These are phyloP conservation scores for Sinella curviseta DNA, from an alignment of 1,140 invertebrate genomes.

Conservation along the genomic window DNA sequence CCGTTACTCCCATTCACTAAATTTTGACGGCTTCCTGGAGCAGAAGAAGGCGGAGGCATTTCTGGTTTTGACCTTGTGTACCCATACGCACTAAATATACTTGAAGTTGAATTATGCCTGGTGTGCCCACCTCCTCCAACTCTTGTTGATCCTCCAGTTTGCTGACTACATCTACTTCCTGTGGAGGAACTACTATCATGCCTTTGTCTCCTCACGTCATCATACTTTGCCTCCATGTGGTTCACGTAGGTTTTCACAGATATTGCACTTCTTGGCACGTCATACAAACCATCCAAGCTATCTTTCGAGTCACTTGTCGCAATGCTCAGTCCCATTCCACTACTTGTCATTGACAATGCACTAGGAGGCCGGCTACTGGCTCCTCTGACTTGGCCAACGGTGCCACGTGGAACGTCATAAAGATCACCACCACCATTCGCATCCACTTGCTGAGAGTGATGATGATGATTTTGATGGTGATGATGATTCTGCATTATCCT, in stretches of 20 bases:
- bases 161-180: not conserved
- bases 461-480: not conserved
- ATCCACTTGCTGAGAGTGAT: not conserved
- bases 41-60: not conserved
- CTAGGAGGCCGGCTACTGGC: slow-evolving; percentile 33
- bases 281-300: slow-evolving; percentile 38
- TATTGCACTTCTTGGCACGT: slow-evolving; percentile 29
- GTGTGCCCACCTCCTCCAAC: not conserved
- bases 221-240: slow-evolving; percentile 39
- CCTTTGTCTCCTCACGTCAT: not conserved
- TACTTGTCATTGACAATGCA: slow-evolving; percentile 36
- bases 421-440: not conserved
- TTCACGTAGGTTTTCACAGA: slow-evolving; percentile 32
- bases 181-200: not conserved
- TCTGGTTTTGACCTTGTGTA: not conserved
- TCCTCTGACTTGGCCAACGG: not conserved
- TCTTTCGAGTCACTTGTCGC: slow-evolving; percentile 38
- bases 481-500: slow-evolving; percentile 33
- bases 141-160: too few species aligned
- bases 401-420: not conserved
- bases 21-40: too few species aligned
- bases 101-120: not conserved
- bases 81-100: slow-evolving; percentile 22
- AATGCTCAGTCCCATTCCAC: slow-evolving; percentile 32
- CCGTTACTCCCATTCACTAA: too few species aligned